phyloP scores from a whole-genome alignment of 2,113 vertebrate species.

The Paramisgurnus dabryanus region DNA sequence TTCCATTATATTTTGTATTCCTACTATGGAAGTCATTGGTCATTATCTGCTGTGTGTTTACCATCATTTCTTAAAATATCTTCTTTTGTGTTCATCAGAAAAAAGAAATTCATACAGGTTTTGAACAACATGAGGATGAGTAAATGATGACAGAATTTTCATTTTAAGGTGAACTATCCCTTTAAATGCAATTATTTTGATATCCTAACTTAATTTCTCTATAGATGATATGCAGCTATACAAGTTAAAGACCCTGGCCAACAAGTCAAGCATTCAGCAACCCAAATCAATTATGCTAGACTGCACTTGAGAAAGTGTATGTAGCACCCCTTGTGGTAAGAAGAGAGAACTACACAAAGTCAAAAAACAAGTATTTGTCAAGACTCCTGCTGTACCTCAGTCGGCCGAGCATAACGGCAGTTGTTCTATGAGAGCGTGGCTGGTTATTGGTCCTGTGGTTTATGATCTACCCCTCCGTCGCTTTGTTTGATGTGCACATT shows the following conservation, averaged over 20 bases:
- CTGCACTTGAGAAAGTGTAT: background rate
- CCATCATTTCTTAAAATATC: no score
- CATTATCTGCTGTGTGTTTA: no score
- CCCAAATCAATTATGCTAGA: background rate
- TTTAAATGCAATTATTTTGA: background rate
- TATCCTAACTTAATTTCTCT: background rate
- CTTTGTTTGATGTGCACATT: slow-evolving; percentile 38
- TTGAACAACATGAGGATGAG: no score
- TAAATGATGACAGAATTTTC: no score
- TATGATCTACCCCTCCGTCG: slow-evolving; percentile 6
- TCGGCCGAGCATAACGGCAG: slow-evolving; percentile 16
- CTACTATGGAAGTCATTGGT: no score
- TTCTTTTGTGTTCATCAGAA: no score
- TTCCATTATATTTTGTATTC: no score
- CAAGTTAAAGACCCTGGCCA: background rate
- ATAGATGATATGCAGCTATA: no score
- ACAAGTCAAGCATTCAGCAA: background rate
- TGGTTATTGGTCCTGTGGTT: slow-evolving; percentile 38
- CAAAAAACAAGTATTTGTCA: background rate
- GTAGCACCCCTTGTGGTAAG: slow-evolving; percentile 11
- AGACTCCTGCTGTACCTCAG: slow-evolving; percentile 1
- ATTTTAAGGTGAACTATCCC: no score
- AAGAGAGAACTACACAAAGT: background rate
- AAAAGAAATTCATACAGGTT: no score
- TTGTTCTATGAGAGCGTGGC: slow-evolving; percentile 29